Evolutionary conservation across 2,113 vertebrate genomes (phyloP).

Genomic region (Petaurus breviceps): DNA sequence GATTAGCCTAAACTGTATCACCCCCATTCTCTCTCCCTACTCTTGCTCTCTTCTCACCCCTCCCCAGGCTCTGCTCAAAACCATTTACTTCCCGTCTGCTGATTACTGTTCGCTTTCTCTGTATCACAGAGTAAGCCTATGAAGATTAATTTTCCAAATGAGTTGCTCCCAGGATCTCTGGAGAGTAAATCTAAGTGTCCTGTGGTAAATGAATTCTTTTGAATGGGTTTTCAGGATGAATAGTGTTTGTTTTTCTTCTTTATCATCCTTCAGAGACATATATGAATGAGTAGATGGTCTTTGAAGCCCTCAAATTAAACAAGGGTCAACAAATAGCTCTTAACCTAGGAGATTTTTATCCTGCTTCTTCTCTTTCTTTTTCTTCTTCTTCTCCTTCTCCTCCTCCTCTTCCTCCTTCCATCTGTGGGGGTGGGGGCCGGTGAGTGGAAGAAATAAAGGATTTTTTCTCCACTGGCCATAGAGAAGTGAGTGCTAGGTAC

Average conservation of each 20-base stretch:
- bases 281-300: slow-evolving; percentile 42
- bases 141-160: slow-evolving; percentile 48
- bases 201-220: slow-evolving; percentile 11
- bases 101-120: neutral
- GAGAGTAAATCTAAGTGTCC: slow-evolving; percentile 19
- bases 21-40: neutral
- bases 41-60: rapidly evolving
- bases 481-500: neutral
- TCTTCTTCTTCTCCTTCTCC: neutral
- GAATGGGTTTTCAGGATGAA: slow-evolving; percentile 40
- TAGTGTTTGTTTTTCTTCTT: slow-evolving; percentile 36
- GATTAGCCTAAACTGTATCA: neutral
- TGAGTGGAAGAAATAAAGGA: neutral
- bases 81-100: slow-evolving; percentile 27
- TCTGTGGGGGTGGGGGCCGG: neutral
- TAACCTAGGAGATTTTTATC: neutral
- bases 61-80: neutral
- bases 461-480: neutral
- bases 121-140: neutral
- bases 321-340: neutral
- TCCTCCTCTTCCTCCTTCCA: neutral
- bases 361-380: rapidly evolving
- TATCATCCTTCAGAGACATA: neutral
- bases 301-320: slow-evolving; percentile 20
- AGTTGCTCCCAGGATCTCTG: slow-evolving; percentile 35